Evolutionary conservation across 2,888 invertebrate species (phyloP).

Genomic region (Caenorhabditis sp.): DNA sequence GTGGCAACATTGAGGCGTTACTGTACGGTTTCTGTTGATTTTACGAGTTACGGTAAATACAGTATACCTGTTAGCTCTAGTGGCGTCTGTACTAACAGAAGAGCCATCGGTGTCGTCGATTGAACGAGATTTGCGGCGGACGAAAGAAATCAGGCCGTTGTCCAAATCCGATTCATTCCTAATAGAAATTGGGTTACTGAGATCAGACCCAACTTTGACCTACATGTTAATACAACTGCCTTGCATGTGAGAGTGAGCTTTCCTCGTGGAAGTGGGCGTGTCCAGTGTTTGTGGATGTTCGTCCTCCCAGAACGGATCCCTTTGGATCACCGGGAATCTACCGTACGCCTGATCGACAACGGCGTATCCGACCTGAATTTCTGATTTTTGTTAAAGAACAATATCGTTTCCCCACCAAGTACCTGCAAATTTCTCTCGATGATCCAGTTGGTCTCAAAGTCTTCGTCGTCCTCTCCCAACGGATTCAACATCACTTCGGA

Average conservation of each 20-base stretch:
- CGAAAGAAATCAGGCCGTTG: conserved; percentile 41
- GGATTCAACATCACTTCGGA: conserved; percentile 76
- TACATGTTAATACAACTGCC: conserved; percentile 52
- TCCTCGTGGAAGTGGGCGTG: conserved; percentile 15
- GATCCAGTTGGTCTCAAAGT: conserved; percentile 76
- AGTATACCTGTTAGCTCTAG: conserved; percentile 10
- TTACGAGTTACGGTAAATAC: neutral
- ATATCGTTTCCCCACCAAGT: neutral
- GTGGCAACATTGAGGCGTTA: conserved; percentile 19
- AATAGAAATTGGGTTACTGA: neutral
- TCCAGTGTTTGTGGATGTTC: conserved; percentile 46
- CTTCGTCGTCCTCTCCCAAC: conserved; percentile 74
- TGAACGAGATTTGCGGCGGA: conserved; percentile 34
- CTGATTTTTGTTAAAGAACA: too few species aligned
- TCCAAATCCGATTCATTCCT: conserved; percentile 52
- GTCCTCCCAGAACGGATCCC: conserved; percentile 65
- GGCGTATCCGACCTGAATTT: conserved; percentile 71
- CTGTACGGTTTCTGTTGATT: neutral
- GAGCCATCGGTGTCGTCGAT: conserved; percentile 26
- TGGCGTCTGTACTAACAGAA: conserved; percentile 12
- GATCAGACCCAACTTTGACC: too few species aligned
- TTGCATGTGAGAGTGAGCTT: conserved; percentile 33
- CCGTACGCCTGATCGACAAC: conserved; percentile 74
- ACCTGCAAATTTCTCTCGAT: conserved; percentile 74
- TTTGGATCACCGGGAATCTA: conserved; percentile 65